Evolutionary conservation across 2,113 vertebrate genomes (phyloP), one percentile per base, ranked within the genome.

Genomic region (Esox niger): DNA sequence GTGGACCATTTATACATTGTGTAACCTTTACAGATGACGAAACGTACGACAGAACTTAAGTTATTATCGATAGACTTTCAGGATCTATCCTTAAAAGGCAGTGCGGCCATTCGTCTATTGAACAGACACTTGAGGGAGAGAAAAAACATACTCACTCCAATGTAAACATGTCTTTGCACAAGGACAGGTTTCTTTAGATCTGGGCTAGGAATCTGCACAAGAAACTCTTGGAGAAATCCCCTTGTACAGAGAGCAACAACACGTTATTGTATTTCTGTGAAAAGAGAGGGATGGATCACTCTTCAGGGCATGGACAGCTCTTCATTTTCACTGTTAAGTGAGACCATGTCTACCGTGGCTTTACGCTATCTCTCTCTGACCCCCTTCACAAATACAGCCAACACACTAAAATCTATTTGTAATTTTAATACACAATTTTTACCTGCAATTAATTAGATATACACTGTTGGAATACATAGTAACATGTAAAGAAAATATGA

Each of bases 71-170:
- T 80, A 83, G 74, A 55, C 71, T 77, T 66, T 76, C 70, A 70
- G 72, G 68, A 84, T 82, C 82, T 84, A 80, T 64, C 88, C 89
- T 84, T 91, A 91, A 90, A 90, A 89, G 89, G 90, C 84, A 88
- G 84, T 74, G 62, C 80, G 73, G 80, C 82, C 72, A 84, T 82
- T 82, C 74, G 82, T 76, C 81, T 82, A 79, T 82, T 76, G 84
- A 81, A 84, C 75, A 75, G 84, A 66, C 82, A 80, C 84, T 83
- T 69, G 62, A 75, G 75, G 64, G 76, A 82, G 80, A 82, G 81
- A 82, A 83, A 85, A 74, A 80, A 82, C 85, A 86, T 79, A 74
- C 84, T 77, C 84, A 49, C 64, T 78, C 72, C 82, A 78, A 66
- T 89, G 79, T 91, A 91, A 91, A 91, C 89, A 91, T 43, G 79